These are phyloP conservation scores for Epistrophe eligans DNA, from an alignment of 2,888 invertebrate genomes.

Conservation along the genomic window DNA sequence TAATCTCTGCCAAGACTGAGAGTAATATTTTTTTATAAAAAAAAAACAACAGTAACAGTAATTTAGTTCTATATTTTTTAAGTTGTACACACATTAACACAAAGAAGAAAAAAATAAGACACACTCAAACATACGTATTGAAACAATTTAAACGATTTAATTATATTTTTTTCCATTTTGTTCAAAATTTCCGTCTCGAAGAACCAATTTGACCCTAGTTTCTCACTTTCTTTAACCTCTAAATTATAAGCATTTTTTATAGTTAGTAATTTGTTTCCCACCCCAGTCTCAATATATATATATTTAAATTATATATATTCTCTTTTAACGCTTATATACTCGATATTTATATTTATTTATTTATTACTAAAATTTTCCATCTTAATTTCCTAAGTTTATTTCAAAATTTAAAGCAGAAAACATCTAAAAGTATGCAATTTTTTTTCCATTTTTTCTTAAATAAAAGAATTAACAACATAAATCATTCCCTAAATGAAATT, in stretches of 20 bases:
- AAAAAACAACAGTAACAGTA: constrained; percentile 35
- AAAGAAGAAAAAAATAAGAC: constrained; percentile 33
- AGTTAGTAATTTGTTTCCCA: constrained; percentile 35
- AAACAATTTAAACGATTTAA: constrained; percentile 15
- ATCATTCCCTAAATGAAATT: constrained; percentile 64
- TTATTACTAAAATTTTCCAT: constrained; percentile 27
- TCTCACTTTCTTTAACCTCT: background rate
- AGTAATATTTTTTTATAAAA: constrained; percentile 72
- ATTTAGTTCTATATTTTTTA: constrained; percentile 38
- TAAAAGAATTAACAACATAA: constrained; percentile 4
- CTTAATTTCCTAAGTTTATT: background rate
- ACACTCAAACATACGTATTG: constrained; percentile 51
- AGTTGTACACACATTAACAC: constrained; percentile 42
- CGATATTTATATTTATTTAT: constrained; percentile 68
- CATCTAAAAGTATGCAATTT: constrained; percentile 27
- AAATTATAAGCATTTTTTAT: constrained; percentile 33
- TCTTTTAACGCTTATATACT: constrained; percentile 42
- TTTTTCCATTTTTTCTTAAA: background rate
- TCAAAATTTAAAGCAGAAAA: background rate
- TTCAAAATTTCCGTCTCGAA: constrained; percentile 44
- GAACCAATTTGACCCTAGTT: background rate
- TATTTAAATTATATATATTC: constrained; percentile 17
- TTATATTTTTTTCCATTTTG: background rate
- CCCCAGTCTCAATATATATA: constrained; percentile 35
- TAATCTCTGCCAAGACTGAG: constrained; percentile 84